These are phyloP conservation scores for Rhinella marina DNA, from an alignment of 2,797 vertebrate genomes.

Conservation along the genomic window DNA sequence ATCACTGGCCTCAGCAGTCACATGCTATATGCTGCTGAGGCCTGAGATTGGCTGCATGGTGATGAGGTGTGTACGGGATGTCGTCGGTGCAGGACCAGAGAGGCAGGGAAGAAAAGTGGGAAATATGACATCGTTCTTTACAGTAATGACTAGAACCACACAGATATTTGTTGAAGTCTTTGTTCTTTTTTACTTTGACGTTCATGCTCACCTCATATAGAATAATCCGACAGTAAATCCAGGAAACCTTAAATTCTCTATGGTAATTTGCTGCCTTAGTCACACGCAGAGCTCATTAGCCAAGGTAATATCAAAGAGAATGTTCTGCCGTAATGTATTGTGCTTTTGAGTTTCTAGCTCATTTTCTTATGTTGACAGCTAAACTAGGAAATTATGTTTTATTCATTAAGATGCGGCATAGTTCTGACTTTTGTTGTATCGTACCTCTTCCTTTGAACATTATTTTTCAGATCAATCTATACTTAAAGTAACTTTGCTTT, in stretches of 20 bases:
- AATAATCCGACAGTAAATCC: background rate
- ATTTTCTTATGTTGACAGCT: conserved; percentile 7
- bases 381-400: background rate
- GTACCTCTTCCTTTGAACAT: background rate
- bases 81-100: no score
- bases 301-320: conserved; percentile 28
- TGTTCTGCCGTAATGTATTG: background rate
- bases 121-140: background rate
- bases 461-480: background rate
- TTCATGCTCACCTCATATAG: conserved; percentile 6
- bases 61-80: no score
- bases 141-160: background rate
- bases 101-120: background rate
- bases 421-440: background rate
- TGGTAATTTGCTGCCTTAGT: conserved; percentile 14
- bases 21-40: no score
- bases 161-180: background rate
- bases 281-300: conserved; percentile 26
- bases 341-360: background rate
- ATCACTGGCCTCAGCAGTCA: no score
- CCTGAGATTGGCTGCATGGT: no score
- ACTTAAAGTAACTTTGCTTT: background rate
- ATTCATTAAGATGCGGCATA: background rate
- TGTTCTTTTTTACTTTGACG: conserved; percentile 4
- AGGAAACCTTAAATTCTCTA: background rate